Percentiles rank a stretch among this genome's conserved stretches.
Conservation (phyloP, 2,113 vertebrate genomes). For the Coptodon bakossiorum region DNA sequence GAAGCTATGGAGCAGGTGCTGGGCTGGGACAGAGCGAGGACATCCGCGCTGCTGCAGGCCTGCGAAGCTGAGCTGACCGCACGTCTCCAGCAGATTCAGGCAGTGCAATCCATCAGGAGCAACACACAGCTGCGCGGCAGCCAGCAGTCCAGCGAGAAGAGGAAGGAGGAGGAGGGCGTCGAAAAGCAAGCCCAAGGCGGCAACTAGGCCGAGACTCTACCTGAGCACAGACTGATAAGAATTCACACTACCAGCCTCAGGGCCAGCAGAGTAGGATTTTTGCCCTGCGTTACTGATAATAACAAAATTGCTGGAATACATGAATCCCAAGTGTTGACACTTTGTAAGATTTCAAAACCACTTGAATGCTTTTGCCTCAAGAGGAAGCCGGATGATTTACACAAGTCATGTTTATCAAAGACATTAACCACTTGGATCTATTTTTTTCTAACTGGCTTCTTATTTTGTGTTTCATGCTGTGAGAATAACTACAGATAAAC, state of each 20-base stretch:
- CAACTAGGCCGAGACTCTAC: conserved; percentile 15
- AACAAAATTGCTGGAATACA: conserved; percentile 3
- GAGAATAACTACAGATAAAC: not conserved
- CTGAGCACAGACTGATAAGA: conserved; percentile 56
- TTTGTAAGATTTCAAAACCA: conserved; percentile 11
- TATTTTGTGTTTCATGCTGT: not conserved
- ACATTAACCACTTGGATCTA: not conserved
- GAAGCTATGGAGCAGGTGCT: conserved; percentile 55
- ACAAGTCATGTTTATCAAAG: conserved; percentile 33
- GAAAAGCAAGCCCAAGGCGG: not conserved
- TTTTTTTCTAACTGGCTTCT: not conserved
- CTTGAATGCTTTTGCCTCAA: not conserved
- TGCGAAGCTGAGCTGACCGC: conserved; percentile 61
- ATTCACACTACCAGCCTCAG: conserved; percentile 14
- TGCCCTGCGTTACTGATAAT: not conserved
- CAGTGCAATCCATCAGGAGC: conserved; percentile 60
- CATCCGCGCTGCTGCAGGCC: conserved; percentile 51
- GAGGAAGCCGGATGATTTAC: not conserved
- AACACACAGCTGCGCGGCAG: conserved; percentile 10
- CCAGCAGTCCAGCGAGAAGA: not conserved
- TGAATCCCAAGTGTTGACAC: conserved; percentile 29
- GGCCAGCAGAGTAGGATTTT: conserved; percentile 21
- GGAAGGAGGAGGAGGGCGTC: not conserved
- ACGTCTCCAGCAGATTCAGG: conserved; percentile 65
- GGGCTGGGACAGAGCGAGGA: conserved; percentile 57